Conservation (phyloP, 2,888 invertebrate genomes). For the Lottia gigantea region DNA sequence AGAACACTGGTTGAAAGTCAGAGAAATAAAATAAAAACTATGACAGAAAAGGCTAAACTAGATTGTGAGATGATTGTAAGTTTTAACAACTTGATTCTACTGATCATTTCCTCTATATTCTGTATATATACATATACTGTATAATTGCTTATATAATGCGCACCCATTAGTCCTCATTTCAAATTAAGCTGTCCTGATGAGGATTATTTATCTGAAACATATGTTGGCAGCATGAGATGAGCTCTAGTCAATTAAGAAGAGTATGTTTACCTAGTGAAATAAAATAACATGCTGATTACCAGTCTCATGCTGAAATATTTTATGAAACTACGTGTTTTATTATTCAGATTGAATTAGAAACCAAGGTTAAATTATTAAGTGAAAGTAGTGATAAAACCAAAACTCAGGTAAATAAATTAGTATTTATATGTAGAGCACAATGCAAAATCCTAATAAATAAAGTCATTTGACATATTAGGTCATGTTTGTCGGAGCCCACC, state of each 20-base stretch:
- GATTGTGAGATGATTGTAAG: slow-evolving; percentile 59
- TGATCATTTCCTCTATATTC: too few relatives aligned
- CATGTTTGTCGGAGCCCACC: too few relatives aligned
- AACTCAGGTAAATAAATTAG: slow-evolving; percentile 44
- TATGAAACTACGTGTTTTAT: too few relatives aligned
- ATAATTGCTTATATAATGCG: too few relatives aligned
- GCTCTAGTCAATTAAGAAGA: not conserved
- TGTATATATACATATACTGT: too few relatives aligned
- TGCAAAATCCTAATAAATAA: too few relatives aligned
- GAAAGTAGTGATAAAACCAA: slow-evolving; percentile 57
- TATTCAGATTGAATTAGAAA: slow-evolving; percentile 59
- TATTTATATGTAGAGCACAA: not conserved
- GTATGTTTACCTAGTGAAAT: too few relatives aligned
- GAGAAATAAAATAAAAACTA: slow-evolving; percentile 54
- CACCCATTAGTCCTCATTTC: not conserved
- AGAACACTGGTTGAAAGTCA: slow-evolving; percentile 62
- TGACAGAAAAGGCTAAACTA: slow-evolving; percentile 56
- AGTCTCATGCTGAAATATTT: too few relatives aligned
- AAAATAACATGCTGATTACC: too few relatives aligned
- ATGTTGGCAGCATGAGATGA: not conserved
- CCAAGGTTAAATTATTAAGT: slow-evolving; percentile 52
- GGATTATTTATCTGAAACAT: not conserved
- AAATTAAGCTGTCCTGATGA: too few relatives aligned
- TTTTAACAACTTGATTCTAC: not conserved
- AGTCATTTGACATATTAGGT: too few relatives aligned